Evolutionary conservation across 2,113 vertebrate genomes (phyloP).

Genomic region (Globicephala melas): DNA sequence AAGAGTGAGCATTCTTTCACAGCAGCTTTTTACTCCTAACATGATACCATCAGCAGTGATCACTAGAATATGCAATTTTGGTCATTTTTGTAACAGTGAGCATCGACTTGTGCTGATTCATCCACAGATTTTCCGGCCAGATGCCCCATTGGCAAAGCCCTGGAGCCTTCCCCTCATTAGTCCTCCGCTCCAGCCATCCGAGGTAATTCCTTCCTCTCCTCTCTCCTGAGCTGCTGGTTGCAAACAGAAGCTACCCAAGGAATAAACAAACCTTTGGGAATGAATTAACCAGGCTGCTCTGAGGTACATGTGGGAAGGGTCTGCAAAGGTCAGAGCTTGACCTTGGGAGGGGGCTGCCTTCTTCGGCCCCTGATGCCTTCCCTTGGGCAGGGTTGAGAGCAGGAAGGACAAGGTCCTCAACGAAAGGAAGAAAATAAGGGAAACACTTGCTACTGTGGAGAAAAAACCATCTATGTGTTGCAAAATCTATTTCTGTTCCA

Average conservation of each 20-base stretch:
- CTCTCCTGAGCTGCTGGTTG: constrained; percentile 40
- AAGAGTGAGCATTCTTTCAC: neutral
- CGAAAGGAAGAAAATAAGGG: neutral
- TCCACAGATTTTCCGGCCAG: constrained; percentile 61
- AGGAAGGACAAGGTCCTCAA: neutral
- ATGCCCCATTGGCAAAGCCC: constrained; percentile 70
- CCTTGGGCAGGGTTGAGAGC: neutral
- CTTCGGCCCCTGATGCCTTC: neutral
- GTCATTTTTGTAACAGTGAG: constrained; percentile 27
- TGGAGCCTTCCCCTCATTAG: constrained; percentile 57
- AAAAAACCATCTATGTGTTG: neutral
- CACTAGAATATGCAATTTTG: neutral
- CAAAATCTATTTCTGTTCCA: neutral
- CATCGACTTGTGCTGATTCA: constrained; percentile 42
- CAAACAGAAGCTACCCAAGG: constrained; percentile 36
- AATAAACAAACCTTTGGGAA: constrained; percentile 39
- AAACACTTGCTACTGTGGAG: neutral
- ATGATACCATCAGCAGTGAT: neutral
- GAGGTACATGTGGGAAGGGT: neutral
- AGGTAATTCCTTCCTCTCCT: constrained; percentile 58
- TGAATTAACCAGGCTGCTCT: neutral
- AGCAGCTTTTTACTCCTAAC: neutral
- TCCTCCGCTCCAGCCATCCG: constrained; percentile 67
- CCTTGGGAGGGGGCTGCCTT: neutral
- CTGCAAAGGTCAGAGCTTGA: neutral